These are phyloP conservation scores for Catharus fuscescens DNA, from an alignment of 2,113 vertebrate genomes.

Conservation along the genomic window DNA sequence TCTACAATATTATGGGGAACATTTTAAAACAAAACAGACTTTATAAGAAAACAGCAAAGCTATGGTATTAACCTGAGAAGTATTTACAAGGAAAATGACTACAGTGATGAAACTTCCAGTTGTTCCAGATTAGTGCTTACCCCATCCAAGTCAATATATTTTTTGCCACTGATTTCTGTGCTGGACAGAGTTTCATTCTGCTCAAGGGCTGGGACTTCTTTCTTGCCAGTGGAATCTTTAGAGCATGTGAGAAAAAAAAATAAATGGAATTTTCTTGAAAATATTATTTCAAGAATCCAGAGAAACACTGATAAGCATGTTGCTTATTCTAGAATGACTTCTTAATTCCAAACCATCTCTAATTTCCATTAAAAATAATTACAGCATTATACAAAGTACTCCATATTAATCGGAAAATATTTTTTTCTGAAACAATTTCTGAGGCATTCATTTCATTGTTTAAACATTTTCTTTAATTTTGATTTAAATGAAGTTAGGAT, in stretches of 20 bases:
- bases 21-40: not conserved
- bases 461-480: not conserved
- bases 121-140: not conserved
- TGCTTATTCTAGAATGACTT: not conserved
- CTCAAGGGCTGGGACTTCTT: not conserved
- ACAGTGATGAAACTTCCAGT: not conserved
- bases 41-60: not conserved
- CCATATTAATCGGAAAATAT: not conserved
- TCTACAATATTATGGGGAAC: not conserved
- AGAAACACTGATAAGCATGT: not conserved
- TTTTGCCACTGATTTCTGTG: not conserved
- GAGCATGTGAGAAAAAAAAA: not conserved
- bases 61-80: not conserved
- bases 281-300: not conserved
- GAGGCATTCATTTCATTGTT: not conserved
- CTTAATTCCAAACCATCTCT: not conserved
- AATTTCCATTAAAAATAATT: not conserved
- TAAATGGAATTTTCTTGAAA: not conserved
- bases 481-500: not conserved
- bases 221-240: not conserved
- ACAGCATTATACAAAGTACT: not conserved
- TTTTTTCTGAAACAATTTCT: not conserved
- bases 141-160: not conserved
- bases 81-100: not conserved
- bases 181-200: not conserved